Percentiles rank a stretch among this genome's conserved stretches.
phyloP scores from a whole-genome alignment of 2,888 invertebrate genomes.

The Penaeus monodon region DNA sequence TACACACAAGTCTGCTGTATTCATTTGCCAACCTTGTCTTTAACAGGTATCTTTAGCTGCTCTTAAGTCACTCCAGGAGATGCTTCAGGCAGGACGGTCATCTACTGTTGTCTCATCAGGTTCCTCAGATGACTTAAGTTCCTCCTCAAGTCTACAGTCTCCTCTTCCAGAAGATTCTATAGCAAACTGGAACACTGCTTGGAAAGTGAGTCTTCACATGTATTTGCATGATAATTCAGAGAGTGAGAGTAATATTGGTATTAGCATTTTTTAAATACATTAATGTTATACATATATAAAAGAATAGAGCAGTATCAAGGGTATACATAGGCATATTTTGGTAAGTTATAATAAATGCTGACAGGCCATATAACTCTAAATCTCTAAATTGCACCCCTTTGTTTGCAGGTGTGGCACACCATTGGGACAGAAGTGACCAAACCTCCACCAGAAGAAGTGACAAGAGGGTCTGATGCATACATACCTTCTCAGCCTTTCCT shows the following conservation, averaged over 20 bases:
- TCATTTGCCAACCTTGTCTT: constrained; percentile 7
- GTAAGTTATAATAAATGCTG: no score
- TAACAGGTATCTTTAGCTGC: constrained; percentile 88
- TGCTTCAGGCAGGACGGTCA: constrained; percentile 73
- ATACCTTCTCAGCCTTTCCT: constrained; percentile 94
- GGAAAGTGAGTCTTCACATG: constrained; percentile 76
- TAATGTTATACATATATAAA: no score
- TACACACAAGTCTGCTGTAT: neutral
- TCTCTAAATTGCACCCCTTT: no score
- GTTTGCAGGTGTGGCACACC: constrained; percentile 78
- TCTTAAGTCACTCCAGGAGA: constrained; percentile 96
- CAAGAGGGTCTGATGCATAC: constrained; percentile 72
- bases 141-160: neutral
- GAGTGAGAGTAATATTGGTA: neutral
- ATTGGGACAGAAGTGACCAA: constrained; percentile 85
- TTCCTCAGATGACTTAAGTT: neutral
- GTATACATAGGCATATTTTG: no score
- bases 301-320: no score
- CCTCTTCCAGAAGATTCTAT: constrained; percentile 69
- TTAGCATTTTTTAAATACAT: no score
- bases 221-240: neutral
- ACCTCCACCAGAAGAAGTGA: constrained; percentile 74
- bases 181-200: constrained; percentile 84
- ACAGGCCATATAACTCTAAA: no score
- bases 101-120: constrained; percentile 19